These are phyloP conservation scores for Chaunax sp. DNA, from an alignment of 2,797 vertebrate species.

Conservation along the genomic window DNA sequence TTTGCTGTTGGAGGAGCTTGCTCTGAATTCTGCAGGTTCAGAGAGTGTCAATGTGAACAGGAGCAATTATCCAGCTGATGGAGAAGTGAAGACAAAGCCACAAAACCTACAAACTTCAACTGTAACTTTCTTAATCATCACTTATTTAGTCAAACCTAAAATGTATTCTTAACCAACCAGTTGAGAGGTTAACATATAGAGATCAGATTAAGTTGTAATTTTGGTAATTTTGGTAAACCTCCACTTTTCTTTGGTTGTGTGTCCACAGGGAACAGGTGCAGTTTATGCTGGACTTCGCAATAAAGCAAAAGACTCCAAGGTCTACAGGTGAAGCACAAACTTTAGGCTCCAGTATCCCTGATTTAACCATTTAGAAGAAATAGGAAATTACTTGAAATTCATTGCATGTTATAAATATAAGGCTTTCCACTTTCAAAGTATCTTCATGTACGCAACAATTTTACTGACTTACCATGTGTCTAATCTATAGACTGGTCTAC, in stretches of 20 bases:
- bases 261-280: conserved; percentile 43
- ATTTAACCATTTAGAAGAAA: background rate
- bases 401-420: background rate
- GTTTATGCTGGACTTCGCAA: conserved; percentile 8
- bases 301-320: conserved; percentile 41
- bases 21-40: conserved; percentile 40
- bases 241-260: background rate
- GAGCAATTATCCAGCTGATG: conserved; percentile 7
- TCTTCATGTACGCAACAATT: background rate
- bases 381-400: background rate
- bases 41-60: conserved; percentile 11
- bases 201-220: background rate
- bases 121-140: background rate
- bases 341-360: background rate
- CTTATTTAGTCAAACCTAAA: background rate
- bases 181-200: background rate
- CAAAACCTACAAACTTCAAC: background rate
- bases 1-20: conserved; percentile 78
- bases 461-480: background rate
- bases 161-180: background rate
- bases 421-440: background rate
- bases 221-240: background rate
- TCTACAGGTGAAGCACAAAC: conserved; percentile 75
- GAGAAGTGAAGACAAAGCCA: conserved; percentile 55
- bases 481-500: too few species aligned